Evolutionary conservation across 2,888 invertebrate genomes (phyloP).

Genomic region (Synanthedon vespiformis): DNA sequence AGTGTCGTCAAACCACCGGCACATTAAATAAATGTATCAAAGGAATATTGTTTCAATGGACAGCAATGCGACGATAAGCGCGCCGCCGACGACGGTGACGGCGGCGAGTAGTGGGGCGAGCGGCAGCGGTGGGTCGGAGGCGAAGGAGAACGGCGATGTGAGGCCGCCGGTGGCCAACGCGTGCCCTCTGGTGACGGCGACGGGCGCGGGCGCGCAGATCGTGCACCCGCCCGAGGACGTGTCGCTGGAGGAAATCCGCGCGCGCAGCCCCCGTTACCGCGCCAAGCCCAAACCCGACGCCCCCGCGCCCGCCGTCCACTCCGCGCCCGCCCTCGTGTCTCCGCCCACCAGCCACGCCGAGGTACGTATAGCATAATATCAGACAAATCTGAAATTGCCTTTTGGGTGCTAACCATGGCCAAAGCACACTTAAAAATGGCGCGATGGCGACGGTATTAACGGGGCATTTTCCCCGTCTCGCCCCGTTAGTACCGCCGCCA

Average conservation of each 20-base stretch:
- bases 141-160: constrained; percentile 56
- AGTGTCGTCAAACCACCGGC: too few relatives aligned
- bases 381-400: too few relatives aligned
- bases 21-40: too few relatives aligned
- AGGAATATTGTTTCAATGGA: too few relatives aligned
- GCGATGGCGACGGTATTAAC: too few relatives aligned
- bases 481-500: too few relatives aligned
- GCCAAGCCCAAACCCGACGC: constrained; percentile 41
- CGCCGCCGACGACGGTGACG: constrained; percentile 73
- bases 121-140: constrained; percentile 24
- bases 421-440: too few relatives aligned
- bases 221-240: constrained; percentile 95
- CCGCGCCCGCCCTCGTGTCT: constrained; percentile 24
- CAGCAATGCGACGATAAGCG: constrained; percentile 82
- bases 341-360: constrained; percentile 58
- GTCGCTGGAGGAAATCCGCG: constrained; percentile 86
- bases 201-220: constrained; percentile 88
- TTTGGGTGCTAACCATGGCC: too few relatives aligned
- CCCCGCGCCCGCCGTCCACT: constrained; percentile 8
- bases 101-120: constrained; percentile 25
- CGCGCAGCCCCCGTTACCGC: constrained; percentile 77
- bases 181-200: constrained; percentile 76
- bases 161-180: constrained; percentile 47
- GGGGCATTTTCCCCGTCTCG: too few relatives aligned
- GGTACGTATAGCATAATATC: constrained; percentile 29